Base-by-base conservation (phyloP, 2,888 invertebrate species). In the Pammene aurita region DNA sequence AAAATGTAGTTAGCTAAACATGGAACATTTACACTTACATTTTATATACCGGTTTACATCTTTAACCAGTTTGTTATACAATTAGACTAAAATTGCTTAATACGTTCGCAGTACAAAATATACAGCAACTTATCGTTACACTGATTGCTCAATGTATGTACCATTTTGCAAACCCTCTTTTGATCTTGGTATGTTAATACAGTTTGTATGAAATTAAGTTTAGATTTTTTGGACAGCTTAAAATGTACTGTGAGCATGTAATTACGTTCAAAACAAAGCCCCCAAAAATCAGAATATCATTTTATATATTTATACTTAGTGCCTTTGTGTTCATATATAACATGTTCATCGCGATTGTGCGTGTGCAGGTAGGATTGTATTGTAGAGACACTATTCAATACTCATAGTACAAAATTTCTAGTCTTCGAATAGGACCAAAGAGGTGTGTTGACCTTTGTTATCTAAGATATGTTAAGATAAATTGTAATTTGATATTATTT, bases 341-440 rank as follows among this genome's bases (percentile, higher is more conserved):
- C 16, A 13, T 42, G 5, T 67, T 41, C 34, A 34, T 50, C n/a
- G n/a, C n/a, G n/a, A n/a, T n/a, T n/a, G n/a, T 6, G 34, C 42
- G 26, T 38, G 60, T 57, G 61, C 34, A 55, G 34, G 7, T 64
- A 64, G 55, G 44, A 42, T 35, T 1, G 18, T 57, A 63, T 57
- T 57, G 42, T 42, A 42, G 42, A 68, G 62, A 56, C 26, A 56
- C 26, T 18, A 57, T 18, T 34, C 11, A 63, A 68, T 68, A 57
- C 57, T 67, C 67, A 62, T 42, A 71, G 67, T 71, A 67, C 71
- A 71, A 71, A 71, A 48, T 4, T 57, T 63, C 71, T 71, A 71
- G 71, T 71, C 70, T 71, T 71, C 67, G 58, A 68, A 68, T 63
- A 63, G 48, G 63, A 56, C 67, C 67, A 68, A 63, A 55, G 61